phyloP scores from a whole-genome alignment of 2,797 vertebrate species.

The Peromyscus melanophrys region DNA sequence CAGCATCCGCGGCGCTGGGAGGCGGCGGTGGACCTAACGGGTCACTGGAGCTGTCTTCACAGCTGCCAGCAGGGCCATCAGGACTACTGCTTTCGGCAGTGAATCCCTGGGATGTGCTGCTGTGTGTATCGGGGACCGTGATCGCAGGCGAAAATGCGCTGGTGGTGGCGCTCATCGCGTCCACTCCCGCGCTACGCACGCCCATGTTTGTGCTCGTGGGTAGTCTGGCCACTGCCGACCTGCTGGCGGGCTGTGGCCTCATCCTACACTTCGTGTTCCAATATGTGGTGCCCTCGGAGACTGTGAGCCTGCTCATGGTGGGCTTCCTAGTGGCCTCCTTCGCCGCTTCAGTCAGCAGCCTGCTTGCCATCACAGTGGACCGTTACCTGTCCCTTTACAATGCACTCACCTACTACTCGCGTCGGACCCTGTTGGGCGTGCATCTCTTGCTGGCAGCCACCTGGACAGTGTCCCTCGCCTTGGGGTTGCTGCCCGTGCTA shows the following conservation, averaged over 20 bases:
- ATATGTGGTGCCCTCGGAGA: slow-evolving; percentile 97
- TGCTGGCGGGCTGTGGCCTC: slow-evolving; percentile 97
- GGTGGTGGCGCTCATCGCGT: slow-evolving; percentile 98
- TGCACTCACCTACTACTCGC: slow-evolving; percentile 98
- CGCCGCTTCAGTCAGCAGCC: slow-evolving; percentile 97
- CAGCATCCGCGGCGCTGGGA: slow-evolving; percentile 64
- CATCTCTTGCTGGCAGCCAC: slow-evolving; percentile 95
- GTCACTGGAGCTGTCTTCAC: slow-evolving; percentile 90
- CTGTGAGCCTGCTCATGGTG: slow-evolving; percentile 96
- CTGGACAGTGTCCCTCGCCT: slow-evolving; percentile 95
- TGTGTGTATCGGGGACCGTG: slow-evolving; percentile 97
- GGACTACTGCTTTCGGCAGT: slow-evolving; percentile 89
- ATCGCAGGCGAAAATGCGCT: slow-evolving; percentile 98
- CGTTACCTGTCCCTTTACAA: slow-evolving; percentile 98
- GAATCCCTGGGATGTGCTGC: slow-evolving; percentile 98
- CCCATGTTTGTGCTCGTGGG: slow-evolving; percentile 99
- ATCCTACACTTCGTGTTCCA: slow-evolving; percentile 99
- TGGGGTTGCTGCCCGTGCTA: slow-evolving; percentile 96
- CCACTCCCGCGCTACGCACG: slow-evolving; percentile 95
- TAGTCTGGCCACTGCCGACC: slow-evolving; percentile 97
- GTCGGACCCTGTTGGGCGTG: slow-evolving; percentile 95
- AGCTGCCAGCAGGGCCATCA: slow-evolving; percentile 80
- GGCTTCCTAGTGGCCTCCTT: slow-evolving; percentile 99
- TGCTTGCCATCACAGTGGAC: slow-evolving; percentile 98
- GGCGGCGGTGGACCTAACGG: slow-evolving; percentile 81